These are phyloP conservation scores for Brenthis hecate DNA, from an alignment of 2,888 invertebrate genomes.

Conservation along the genomic window DNA sequence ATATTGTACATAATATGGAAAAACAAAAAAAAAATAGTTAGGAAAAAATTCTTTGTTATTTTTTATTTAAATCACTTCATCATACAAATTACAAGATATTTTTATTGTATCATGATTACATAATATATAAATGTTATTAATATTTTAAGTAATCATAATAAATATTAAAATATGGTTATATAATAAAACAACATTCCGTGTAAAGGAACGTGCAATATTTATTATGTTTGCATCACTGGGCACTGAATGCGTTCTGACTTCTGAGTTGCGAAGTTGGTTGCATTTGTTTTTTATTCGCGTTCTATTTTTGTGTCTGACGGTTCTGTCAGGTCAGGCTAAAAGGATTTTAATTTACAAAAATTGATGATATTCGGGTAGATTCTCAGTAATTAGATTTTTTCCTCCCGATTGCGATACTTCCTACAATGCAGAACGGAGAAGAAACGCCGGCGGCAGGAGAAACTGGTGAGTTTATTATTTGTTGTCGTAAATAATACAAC, in stretches of 20 bases:
- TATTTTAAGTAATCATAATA: background rate
- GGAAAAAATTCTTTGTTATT: no score
- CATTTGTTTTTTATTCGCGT: slow-evolving; percentile 79
- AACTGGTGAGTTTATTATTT: slow-evolving; percentile 67
- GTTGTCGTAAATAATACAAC: slow-evolving; percentile 64
- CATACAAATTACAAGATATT: no score
- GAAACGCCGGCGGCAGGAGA: slow-evolving; percentile 65
- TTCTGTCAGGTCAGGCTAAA: slow-evolving; percentile 70
- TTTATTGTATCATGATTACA: no score
- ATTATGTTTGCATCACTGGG: slow-evolving; percentile 46
- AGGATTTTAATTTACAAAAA: slow-evolving; percentile 66
- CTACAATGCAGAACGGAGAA: slow-evolving; percentile 79
- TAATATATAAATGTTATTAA: no score
- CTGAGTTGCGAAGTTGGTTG: slow-evolving; percentile 60
- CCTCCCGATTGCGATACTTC: slow-evolving; percentile 67
- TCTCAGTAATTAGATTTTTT: slow-evolving; percentile 55
- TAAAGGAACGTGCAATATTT: slow-evolving; percentile 22
- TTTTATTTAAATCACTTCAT: no score
- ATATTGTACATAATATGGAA: no score
- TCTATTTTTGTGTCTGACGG: slow-evolving; percentile 83
- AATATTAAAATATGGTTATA: background rate
- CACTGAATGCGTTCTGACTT: slow-evolving; percentile 41
- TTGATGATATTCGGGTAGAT: slow-evolving; percentile 68
- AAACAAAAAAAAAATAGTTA: no score
- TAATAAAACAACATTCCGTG: background rate